Conservation (phyloP, 2,113 vertebrate genomes). For the Trichomycterus rosablanca region DNA sequence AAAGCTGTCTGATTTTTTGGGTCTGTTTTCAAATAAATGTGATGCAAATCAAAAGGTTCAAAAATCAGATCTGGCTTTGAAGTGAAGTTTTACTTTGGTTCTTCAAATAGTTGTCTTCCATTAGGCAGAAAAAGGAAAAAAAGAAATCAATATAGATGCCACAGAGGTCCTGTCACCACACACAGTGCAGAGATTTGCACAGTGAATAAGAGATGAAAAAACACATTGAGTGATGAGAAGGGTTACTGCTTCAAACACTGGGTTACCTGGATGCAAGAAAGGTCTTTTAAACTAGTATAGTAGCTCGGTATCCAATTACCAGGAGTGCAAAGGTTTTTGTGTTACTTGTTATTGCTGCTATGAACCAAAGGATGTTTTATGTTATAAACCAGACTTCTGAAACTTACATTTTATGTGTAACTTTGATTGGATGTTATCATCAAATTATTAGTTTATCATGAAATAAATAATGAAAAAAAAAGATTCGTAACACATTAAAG, state of each 20-base stretch:
- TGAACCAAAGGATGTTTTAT: not conserved
- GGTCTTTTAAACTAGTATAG: not conserved
- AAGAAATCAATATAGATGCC: conserved; percentile 15
- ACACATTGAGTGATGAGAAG: not conserved
- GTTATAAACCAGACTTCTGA: too few species aligned
- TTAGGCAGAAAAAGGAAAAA: conserved; percentile 18
- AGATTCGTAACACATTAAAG: too few species aligned
- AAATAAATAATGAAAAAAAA: too few species aligned
- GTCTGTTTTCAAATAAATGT: conserved; percentile 47
- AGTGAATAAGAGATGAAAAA: not conserved
- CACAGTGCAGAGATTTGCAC: not conserved
- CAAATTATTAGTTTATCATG: too few species aligned
- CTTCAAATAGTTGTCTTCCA: conserved; percentile 30
- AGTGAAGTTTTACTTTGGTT: conserved; percentile 35
- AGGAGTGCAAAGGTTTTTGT: not conserved
- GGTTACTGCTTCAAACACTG: not conserved
- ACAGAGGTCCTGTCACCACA: conserved; percentile 12
- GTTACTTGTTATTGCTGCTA: not conserved
- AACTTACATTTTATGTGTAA: too few species aligned
- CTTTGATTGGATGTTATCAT: too few species aligned
- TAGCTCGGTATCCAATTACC: not conserved
- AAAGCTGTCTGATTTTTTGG: conserved; percentile 16
- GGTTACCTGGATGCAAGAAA: not conserved
- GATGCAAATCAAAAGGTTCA: conserved; percentile 20
- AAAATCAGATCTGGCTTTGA: conserved; percentile 43